Base-by-base conservation (phyloP, 2,888 invertebrate species). In the Acanthacorydalis orientalis region DNA sequence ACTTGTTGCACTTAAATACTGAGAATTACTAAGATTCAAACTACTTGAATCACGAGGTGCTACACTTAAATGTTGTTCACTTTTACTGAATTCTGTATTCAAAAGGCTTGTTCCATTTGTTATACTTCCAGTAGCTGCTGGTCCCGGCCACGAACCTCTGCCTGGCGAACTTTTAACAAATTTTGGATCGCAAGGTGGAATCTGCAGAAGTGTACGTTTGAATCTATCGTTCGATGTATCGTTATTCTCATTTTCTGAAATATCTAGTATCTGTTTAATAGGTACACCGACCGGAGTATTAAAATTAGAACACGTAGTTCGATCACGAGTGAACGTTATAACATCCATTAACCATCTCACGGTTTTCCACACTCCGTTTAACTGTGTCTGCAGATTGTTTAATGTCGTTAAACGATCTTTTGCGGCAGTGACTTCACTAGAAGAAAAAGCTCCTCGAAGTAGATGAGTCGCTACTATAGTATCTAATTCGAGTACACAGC, bases 321-420 rank as follows among this genome's bases (percentile, higher is more conserved):
- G 78, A 59, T 96, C 96, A 51, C 97, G 75, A 1, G 96, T 93
- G 61, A 90, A 90, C 0, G 88, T 82, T 47, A 97, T 90, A 7
- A 95, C 83, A 60, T 96, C 93, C 78, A 93, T 88, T 15, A 97
- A 75, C 97, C 97, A 98, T 14, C 98, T 78, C 40, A 90, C 83
- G 15, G 84, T 82, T 60, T 91, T 90, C 97, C 97, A 97, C 3
- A 90, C 80, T 0, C 77, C 68, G 58, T 96, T 96, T 42, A 96
- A 70, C 57, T 81, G 85, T 33, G 78, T 71, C 60, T 95, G 93
- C 39, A 93, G 74, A 46, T 88, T 85, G 59, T 87, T 83, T 31
- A 97, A 67, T 57, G 84, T 83, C 1, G 76, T 70, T 38, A 96
- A 68, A 49, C 89, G 78, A 57, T 89, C 87, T 64, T 88, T 91